phyloP scores from a whole-genome alignment of 2,113 vertebrate genomes.

The Syrmaticus mikado region DNA sequence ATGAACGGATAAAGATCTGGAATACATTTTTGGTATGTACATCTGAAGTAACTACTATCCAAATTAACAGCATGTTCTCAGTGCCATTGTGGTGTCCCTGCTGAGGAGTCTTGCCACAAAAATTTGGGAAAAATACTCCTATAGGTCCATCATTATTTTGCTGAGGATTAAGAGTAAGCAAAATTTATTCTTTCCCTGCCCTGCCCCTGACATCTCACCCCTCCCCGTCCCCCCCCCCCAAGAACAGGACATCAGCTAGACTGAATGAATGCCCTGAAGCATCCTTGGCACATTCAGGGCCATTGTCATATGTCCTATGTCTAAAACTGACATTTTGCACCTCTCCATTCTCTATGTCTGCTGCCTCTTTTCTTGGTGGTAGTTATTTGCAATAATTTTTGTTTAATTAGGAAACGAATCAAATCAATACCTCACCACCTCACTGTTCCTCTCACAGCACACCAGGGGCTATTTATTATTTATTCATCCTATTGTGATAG shows the following conservation, averaged over 20 bases:
- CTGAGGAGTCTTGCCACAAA: not conserved
- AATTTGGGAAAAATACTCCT: not conserved
- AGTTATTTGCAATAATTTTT: constrained; percentile 3
- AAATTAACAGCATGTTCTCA: not conserved
- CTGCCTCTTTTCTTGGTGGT: not conserved
- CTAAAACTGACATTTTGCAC: not conserved
- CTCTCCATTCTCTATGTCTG: not conserved
- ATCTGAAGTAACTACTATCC: not conserved
- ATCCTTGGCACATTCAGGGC: not conserved
- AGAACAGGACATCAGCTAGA: not conserved
- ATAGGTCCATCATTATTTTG: not conserved
- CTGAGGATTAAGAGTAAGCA: not conserved
- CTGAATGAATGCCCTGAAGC: not conserved
- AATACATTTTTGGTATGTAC: not conserved
- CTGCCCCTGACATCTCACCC: not conserved
- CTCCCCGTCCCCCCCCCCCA: not conserved
- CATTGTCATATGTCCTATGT: not conserved
- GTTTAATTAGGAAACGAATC: constrained; percentile 51
- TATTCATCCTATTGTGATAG: not conserved
- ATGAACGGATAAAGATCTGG: not conserved
- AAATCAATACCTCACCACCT: constrained; percentile 19
- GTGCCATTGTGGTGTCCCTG: not conserved
- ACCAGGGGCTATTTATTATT: not conserved
- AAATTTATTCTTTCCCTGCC: not conserved
- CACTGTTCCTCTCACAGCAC: not conserved